Conservation (phyloP, 2,888 invertebrate species). For the Dendrolimus pini region DNA sequence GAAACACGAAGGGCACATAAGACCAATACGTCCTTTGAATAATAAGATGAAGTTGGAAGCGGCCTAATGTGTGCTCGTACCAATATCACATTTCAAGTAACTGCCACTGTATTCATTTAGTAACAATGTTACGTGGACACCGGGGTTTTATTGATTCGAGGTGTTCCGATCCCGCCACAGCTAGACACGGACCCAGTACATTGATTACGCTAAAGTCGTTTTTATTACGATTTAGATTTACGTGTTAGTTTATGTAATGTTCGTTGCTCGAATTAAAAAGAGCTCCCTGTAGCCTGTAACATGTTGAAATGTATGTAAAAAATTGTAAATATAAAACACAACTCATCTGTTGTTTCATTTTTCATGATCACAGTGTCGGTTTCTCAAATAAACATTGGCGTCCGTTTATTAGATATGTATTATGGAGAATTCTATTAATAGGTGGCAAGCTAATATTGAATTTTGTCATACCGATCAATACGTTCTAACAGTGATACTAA, state of each 20-base stretch:
- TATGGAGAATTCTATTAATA: neutral
- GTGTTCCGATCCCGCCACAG: constrained; percentile 54
- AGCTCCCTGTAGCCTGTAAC: constrained; percentile 75
- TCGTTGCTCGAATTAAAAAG: constrained; percentile 77
- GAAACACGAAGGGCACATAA: constrained; percentile 44
- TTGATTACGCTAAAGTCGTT: constrained; percentile 65
- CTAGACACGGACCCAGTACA: constrained; percentile 56
- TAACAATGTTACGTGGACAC: constrained; percentile 38
- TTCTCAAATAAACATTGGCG: constrained; percentile 17
- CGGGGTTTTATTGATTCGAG: constrained; percentile 71
- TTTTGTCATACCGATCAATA: neutral
- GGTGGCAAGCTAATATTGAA: neutral
- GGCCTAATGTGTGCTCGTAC: constrained; percentile 64
- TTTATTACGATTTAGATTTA: constrained; percentile 75
- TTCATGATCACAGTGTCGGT: constrained; percentile 37
- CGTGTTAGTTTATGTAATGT: constrained; percentile 76
- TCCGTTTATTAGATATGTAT: constrained; percentile 15
- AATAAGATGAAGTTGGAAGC: constrained; percentile 56
- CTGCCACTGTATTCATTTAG: constrained; percentile 60
- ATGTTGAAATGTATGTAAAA: constrained; percentile 75
- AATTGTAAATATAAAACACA: constrained; percentile 73
- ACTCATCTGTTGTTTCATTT: constrained; percentile 64
- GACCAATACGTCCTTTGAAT: constrained; percentile 63
- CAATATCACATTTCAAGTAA: constrained; percentile 53
- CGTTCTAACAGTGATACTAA: too few relatives aligned